Base-by-base conservation (phyloP, 1,140 invertebrate species). In the Whitmania pigra region DNA sequence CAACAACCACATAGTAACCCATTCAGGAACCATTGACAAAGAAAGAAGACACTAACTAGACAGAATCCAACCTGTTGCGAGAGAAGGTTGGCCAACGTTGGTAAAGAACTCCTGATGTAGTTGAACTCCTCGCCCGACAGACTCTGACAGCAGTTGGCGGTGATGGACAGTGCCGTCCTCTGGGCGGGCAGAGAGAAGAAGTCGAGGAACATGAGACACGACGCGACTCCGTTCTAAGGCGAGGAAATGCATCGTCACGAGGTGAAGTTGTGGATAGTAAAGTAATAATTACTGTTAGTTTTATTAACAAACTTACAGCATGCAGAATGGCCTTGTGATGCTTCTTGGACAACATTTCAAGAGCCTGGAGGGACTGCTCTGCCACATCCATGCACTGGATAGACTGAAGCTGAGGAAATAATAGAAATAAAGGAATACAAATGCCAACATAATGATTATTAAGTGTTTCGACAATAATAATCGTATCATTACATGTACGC, bases 301-400 rank as follows among this genome's bases (percentile, higher is more conserved):
- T 71, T 63, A 74, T n/a, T 11, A 22, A 71, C 43, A 13, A 13
- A 69, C 79, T 79, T 76, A 92, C 90, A 68, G 93, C 93, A 82
- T 96, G 93, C 74, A 97, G 83, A 76, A 98, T 97, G 43, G 93
- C 88, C 84, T 97, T 97, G 76, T 92, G 92, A 83, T 98, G 94
- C 75, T 94, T 85, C n/a, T 92, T 85, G 0, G 94, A 97, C 29
- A 98, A 84, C 89, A 96, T 97, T 80, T 97, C 94, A 27, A 98
- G 84, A 0, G 94, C 95, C 7, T 94, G 96, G 63, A 98, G 84
- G 77, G 91, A 92, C 83, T 97, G 94, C 83, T 98, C 95, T 22
- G 94, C 94, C 6, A 98, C 94, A 83, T 98, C 95, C 93, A 98
- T 97, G 80, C 94, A 98, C 76, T 97, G 94, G 75, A 98, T 98